Percentiles rank a stretch among this genome's conserved stretches.
Evolutionary conservation across 2,888 invertebrate species (phyloP).

Genomic region (Argyra leucocephala): DNA sequence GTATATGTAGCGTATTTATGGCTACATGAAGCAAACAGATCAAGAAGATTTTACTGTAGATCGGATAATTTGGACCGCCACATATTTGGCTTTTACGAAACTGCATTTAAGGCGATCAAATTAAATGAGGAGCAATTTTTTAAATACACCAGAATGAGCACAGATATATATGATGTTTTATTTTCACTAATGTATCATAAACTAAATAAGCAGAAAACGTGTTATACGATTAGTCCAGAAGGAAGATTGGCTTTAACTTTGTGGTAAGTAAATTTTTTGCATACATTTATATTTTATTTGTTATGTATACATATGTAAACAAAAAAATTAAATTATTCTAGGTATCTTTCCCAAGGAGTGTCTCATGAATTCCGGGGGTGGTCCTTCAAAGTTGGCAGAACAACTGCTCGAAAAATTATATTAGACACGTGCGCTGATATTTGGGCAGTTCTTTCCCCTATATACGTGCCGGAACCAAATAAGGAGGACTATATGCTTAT

Average conservation of each 20-base stretch:
- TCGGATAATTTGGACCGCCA: too few relatives aligned
- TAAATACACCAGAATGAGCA: too few relatives aligned
- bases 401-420: slow-evolving; percentile 15
- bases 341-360: slow-evolving; percentile 11
- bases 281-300: too few relatives aligned
- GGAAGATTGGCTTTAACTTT: slow-evolving; percentile 13
- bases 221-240: neutral
- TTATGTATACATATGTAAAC: neutral
- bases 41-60: too few relatives aligned
- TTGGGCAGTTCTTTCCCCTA: slow-evolving; percentile 5
- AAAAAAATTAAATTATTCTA: slow-evolving; percentile 11
- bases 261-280: slow-evolving; percentile 10
- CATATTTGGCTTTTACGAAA: too few relatives aligned
- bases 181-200: too few relatives aligned
- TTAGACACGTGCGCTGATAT: slow-evolving; percentile 13
- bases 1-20: too few relatives aligned
- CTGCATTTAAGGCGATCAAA: too few relatives aligned
- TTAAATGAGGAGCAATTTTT: too few relatives aligned
- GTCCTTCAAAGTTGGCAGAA: slow-evolving; percentile 15
- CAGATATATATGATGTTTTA: too few relatives aligned
- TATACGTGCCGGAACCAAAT: slow-evolving; percentile 9
- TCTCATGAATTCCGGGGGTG: neutral
- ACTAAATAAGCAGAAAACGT: neutral
- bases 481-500: slow-evolving; percentile 7
- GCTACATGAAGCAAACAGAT: too few relatives aligned